Base-by-base conservation (phyloP, 37 sponge, comb jelly and placozoan species). In the Diacarnus erythraeanus region DNA sequence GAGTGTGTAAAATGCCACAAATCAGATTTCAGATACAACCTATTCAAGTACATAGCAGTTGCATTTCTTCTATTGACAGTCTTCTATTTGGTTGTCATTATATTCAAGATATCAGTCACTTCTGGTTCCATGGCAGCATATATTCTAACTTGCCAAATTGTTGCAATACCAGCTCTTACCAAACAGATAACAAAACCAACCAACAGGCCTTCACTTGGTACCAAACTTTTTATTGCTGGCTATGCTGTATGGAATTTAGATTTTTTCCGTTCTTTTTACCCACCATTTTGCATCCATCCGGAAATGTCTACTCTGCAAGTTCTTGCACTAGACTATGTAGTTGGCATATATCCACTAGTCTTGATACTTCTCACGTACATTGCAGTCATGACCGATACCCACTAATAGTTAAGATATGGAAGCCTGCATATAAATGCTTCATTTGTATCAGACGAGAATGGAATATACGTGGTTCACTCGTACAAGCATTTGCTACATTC, bases 401-500 rank as follows among this genome's bases (percentile, higher is more conserved):
- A 30, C n/a, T 77, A 3, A 23, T 75, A 34, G 59, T 30, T 27
- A 10, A 38, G 10, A 18, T 75, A 21, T 57, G 59, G 75, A 75
- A 29, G 15, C 75, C 75, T 2, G 18, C 57, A 5, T 3, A 15
- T 18, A 58, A 33, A 57, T 56, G 31, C 33, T 75, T 56, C 57
- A 17, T 12, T 21, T 38, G 1, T 2, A 29, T 59, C 12, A 15
- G 63, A n/a, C 23, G 35, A n/a, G 43, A 77, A 22, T 61, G 41
- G 63, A 38, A 77, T 64, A 77, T 77, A n/a, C 21, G 57, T 2
- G 27, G 21, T 8, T 63, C 77, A 22, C 43, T 77, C 3, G 23
- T 77, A 20, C 9, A 37, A n/a, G 63, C 29, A n/a, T 77, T 77
- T 77, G 77, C 65, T 64, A 77, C 77, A 17, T 68, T 79, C 12